Percentiles rank a stretch among this genome's conserved stretches.
phyloP scores from a whole-genome alignment of 2,113 vertebrate genomes.

The Acinonyx jubatus region DNA sequence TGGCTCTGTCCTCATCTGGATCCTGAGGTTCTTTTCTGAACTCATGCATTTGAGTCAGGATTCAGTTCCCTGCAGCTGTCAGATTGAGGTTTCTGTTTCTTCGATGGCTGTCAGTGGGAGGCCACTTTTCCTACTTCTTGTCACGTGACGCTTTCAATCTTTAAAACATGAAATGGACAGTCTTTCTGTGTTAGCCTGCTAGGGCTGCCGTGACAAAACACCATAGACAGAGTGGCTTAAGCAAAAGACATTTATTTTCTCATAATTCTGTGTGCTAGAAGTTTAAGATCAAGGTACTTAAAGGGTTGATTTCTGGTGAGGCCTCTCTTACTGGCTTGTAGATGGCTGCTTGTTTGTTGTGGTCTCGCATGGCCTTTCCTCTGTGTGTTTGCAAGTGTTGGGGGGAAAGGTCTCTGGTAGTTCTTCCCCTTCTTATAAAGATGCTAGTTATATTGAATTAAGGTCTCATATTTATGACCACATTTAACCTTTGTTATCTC shows the following conservation, averaged over 20 bases:
- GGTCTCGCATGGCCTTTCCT: background rate
- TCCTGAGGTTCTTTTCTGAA: background rate
- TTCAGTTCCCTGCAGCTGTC: background rate
- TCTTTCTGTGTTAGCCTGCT: background rate
- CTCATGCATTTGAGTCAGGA: background rate
- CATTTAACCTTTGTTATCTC: background rate
- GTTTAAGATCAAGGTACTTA: background rate
- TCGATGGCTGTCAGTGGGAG: background rate
- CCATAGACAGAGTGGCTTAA: background rate
- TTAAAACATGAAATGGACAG: background rate
- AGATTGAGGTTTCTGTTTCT: background rate
- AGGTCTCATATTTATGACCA: background rate
- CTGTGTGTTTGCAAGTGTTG: background rate
- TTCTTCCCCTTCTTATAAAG: background rate
- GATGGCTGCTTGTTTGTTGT: background rate
- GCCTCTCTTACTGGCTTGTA: background rate
- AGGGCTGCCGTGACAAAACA: background rate
- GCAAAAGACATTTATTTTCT: background rate
- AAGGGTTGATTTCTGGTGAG: background rate
- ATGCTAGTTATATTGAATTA: background rate
- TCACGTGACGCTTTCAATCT: background rate
- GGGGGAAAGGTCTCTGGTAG: background rate
- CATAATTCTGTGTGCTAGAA: background rate
- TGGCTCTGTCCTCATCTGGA: background rate
- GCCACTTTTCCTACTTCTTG: background rate